phyloP scores from a whole-genome alignment of 2,797 vertebrate genomes.

The Xiphophorus birchmanni region DNA sequence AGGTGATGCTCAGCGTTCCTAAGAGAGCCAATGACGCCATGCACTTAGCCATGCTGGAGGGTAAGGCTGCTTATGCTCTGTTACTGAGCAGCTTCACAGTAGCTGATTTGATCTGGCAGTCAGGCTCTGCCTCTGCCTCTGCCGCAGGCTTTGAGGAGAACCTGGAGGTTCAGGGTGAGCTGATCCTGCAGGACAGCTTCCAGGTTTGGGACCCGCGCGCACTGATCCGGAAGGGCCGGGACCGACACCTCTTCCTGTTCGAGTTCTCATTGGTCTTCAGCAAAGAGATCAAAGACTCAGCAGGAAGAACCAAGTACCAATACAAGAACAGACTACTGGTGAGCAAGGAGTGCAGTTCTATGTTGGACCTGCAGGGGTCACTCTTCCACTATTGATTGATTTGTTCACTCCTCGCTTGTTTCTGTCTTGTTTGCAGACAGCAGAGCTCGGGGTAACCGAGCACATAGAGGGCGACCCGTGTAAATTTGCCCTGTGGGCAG shows the following conservation, averaged over 20 bases:
- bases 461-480: constrained; percentile 97
- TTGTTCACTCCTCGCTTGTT: not conserved
- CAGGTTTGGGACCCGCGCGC: constrained; percentile 99
- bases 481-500: constrained; percentile 98
- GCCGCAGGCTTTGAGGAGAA: constrained; percentile 94
- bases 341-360: constrained; percentile 11
- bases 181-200: constrained; percentile 97
- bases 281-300: constrained; percentile 98
- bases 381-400: not conserved
- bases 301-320: constrained; percentile 96
- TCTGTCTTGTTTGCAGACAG: constrained; percentile 82
- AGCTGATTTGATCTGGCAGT: not conserved
- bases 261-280: constrained; percentile 98
- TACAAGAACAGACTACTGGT: constrained; percentile 98
- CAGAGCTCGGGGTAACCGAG: constrained; percentile 96
- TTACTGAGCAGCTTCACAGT: not conserved
- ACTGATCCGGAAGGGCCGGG: constrained; percentile 95
- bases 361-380: not conserved
- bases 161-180: constrained; percentile 95
- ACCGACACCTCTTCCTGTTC: constrained; percentile 97
- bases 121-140: constrained; percentile 50
- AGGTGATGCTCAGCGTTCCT: constrained; percentile 97
- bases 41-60: constrained; percentile 98
- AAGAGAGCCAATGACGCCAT: constrained; percentile 98
- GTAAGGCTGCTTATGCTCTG: constrained; percentile 61